These are phyloP conservation scores for Engystomops pustulosus DNA, from an alignment of 2,113 vertebrate genomes.

Conservation along the genomic window DNA sequence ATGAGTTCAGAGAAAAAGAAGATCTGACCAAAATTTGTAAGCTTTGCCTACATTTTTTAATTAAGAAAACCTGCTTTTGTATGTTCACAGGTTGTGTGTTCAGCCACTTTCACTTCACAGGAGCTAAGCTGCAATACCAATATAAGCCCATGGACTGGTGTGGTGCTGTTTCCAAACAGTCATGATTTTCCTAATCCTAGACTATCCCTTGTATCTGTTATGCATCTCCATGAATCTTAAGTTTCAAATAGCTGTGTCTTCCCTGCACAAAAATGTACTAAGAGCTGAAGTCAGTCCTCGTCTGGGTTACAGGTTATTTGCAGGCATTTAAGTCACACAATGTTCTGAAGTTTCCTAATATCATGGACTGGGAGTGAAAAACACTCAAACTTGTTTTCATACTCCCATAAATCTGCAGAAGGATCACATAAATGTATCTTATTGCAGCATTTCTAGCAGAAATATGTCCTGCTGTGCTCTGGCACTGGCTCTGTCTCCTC, in stretches of 20 bases:
- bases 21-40: no score
- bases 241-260: background rate
- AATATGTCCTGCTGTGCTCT: background rate
- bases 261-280: background rate
- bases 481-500: background rate
- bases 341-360: background rate
- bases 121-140: no score
- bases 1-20: no score
- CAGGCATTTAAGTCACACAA: background rate
- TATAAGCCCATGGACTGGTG: no score
- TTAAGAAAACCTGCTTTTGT: no score
- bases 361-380: background rate
- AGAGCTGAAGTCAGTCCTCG: background rate
- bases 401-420: background rate
- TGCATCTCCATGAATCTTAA: no score
- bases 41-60: no score
- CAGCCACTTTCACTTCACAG: no score
- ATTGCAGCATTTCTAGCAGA: background rate
- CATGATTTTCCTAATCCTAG: no score
- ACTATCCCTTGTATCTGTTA: no score
- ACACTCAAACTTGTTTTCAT: background rate
- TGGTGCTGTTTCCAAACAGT: no score
- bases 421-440: background rate
- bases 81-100: no score
- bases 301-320: slow-evolving; percentile 2